Percentiles rank a stretch among this genome's conserved stretches.
Conservation (phyloP, 2,888 invertebrate genomes). For the Cremastinae sp. region DNA sequence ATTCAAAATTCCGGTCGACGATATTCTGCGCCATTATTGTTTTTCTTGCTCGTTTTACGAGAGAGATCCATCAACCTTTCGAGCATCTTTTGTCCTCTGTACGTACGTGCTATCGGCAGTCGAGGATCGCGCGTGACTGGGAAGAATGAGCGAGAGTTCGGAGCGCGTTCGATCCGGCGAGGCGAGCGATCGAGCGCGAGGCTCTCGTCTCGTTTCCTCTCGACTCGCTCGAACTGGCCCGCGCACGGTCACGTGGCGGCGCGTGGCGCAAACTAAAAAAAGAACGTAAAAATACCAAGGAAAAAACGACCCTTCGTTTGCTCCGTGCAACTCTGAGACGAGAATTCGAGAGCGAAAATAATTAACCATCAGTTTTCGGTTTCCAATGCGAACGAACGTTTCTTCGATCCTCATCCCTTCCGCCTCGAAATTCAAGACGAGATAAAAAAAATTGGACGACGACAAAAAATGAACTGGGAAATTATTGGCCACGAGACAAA, state of each 20-base stretch:
- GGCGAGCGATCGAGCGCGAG: slow-evolving; percentile 24
- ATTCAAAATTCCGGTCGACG: slow-evolving; percentile 59
- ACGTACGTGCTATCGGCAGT: slow-evolving; percentile 59
- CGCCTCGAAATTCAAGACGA: neutral
- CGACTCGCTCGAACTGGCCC: slow-evolving; percentile 58
- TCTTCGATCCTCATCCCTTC: neutral
- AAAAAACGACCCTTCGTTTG: slow-evolving; percentile 58
- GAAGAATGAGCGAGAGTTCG: slow-evolving; percentile 20
- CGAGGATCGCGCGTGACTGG: slow-evolving; percentile 52
- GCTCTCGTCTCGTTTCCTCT: slow-evolving; percentile 70
- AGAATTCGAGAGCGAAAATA: slow-evolving; percentile 72
- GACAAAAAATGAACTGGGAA: neutral
- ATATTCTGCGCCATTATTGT: slow-evolving; percentile 37
- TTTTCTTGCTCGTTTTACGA: slow-evolving; percentile 31
- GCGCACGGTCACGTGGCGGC: slow-evolving; percentile 77
- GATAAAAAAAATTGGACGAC: neutral
- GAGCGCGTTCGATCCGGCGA: slow-evolving; percentile 67
- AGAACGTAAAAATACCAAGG: slow-evolving; percentile 16
- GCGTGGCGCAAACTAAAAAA: slow-evolving; percentile 76
- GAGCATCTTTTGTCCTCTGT: slow-evolving; percentile 57
- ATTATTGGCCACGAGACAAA: too few relatives aligned
- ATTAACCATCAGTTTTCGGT: slow-evolving; percentile 80
- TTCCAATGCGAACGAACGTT: slow-evolving; percentile 69
- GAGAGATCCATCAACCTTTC: slow-evolving; percentile 43
- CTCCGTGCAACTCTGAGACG: slow-evolving; percentile 11